phyloP scores from a whole-genome alignment of 2,888 invertebrate genomes.

The Caenorhabditis becei region DNA sequence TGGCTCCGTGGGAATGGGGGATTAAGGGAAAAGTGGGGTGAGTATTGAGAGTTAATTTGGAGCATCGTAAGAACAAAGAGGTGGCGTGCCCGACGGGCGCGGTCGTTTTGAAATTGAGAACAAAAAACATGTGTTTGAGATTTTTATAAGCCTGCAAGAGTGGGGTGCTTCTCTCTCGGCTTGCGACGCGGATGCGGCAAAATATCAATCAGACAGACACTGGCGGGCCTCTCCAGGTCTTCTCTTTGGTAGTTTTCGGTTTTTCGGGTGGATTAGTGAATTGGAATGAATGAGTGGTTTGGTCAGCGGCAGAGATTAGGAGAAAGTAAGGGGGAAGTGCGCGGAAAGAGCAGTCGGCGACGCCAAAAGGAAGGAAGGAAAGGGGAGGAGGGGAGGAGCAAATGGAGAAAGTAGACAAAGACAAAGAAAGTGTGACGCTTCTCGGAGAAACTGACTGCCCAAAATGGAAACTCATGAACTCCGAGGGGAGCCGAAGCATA shows the following conservation, averaged over 20 bases:
- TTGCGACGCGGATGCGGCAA: slow-evolving; percentile 23
- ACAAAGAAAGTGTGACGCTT: slow-evolving; percentile 11
- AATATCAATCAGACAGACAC: slow-evolving; percentile 43
- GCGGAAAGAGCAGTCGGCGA: not conserved
- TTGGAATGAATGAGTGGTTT: slow-evolving; percentile 8
- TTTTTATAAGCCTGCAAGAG: slow-evolving; percentile 59
- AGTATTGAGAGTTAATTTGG: not conserved
- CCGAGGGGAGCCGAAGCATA: not conserved
- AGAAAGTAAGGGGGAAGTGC: slow-evolving; percentile 5
- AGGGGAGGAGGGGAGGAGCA: slow-evolving; percentile 3
- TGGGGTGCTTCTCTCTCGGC: slow-evolving; percentile 21
- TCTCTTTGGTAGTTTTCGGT: too few relatives aligned
- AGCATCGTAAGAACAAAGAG: slow-evolving; percentile 1
- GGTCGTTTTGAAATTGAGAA: slow-evolving; percentile 19
- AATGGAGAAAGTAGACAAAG: not conserved
- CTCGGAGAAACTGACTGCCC: too few relatives aligned
- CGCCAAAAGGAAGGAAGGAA: not conserved
- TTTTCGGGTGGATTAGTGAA: slow-evolving; percentile 30
- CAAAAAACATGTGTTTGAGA: slow-evolving; percentile 60
- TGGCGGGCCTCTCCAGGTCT: not conserved
- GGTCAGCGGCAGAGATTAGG: not conserved
- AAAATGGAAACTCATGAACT: slow-evolving; percentile 11
- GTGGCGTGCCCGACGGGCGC: not conserved
- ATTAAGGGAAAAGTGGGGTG: too few relatives aligned
- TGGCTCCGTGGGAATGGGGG: not conserved